phyloP scores from a whole-genome alignment of 2,888 invertebrate species.

The Parthenolecanium corni region DNA sequence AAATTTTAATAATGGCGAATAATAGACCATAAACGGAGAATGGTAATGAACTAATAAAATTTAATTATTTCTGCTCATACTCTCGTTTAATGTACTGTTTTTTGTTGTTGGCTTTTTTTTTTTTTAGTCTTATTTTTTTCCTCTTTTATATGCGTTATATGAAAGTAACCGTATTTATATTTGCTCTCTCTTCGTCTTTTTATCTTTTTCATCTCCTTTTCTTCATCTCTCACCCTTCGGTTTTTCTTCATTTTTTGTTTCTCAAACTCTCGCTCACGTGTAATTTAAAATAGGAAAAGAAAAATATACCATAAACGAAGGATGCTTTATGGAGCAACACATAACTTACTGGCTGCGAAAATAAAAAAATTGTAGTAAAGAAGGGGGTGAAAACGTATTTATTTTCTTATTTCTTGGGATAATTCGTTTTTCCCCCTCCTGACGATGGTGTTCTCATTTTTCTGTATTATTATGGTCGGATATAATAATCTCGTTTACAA shows the following conservation, averaged over 20 bases:
- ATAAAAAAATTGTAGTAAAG: too few relatives aligned
- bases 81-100: constrained; percentile 18
- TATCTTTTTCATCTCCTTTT: not conserved
- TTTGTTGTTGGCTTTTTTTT: not conserved
- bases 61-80: constrained; percentile 21
- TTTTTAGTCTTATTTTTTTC: too few relatives aligned
- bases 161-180: constrained; percentile 7
- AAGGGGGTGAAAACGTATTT: too few relatives aligned
- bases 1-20: constrained; percentile 27
- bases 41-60: constrained; percentile 28
- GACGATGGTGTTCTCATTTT: too few relatives aligned
- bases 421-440: too few relatives aligned
- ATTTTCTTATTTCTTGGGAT: too few relatives aligned
- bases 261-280: not conserved
- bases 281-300: not conserved
- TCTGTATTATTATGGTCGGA: too few relatives aligned
- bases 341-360: too few relatives aligned
- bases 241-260: not conserved
- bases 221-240: not conserved
- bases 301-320: too few relatives aligned
- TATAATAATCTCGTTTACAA: too few relatives aligned
- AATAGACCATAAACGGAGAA: constrained; percentile 19
- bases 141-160: constrained; percentile 5
- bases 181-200: not conserved
- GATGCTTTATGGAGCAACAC: too few relatives aligned